phyloP scores from a whole-genome alignment of 2,113 vertebrate species.

The Coptodon rendalli region DNA sequence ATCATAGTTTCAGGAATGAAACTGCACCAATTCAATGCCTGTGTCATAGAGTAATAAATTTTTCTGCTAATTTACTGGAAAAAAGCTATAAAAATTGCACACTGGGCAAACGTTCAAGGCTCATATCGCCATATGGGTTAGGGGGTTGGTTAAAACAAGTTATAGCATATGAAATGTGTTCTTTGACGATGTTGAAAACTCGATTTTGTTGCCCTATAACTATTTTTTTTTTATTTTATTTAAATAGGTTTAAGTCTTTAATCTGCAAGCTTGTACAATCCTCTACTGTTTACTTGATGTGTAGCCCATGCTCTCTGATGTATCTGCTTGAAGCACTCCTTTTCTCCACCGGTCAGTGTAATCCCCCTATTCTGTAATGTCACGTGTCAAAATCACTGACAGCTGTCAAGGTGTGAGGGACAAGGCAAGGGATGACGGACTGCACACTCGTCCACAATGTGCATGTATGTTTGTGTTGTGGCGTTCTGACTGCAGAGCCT shows the following conservation, averaged over 20 bases:
- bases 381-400: constrained; percentile 28
- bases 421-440: neutral
- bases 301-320: neutral
- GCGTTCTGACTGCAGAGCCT: neutral
- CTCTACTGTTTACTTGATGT: neutral
- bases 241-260: neutral
- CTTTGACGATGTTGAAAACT: neutral
- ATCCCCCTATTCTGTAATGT: constrained; percentile 21
- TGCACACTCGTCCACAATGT: neutral
- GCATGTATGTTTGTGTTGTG: neutral
- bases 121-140: neutral
- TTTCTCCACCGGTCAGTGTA: constrained; percentile 17
- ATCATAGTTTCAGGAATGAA: neutral
- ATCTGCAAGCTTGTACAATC: neutral
- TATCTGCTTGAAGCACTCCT: neutral
- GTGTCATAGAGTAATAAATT: neutral
- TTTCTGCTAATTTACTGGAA: neutral
- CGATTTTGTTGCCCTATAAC: neutral
- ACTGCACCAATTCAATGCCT: neutral
- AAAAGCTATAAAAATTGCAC: neutral
- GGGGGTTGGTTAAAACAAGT: neutral
- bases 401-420: constrained; percentile 52
- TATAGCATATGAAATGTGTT: neutral
- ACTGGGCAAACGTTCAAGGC: neutral
- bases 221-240: neutral